Percentiles rank a stretch among this genome's conserved stretches.
Evolutionary conservation across 2,113 vertebrate genomes (phyloP).

Genomic region (Sander vitreus): DNA sequence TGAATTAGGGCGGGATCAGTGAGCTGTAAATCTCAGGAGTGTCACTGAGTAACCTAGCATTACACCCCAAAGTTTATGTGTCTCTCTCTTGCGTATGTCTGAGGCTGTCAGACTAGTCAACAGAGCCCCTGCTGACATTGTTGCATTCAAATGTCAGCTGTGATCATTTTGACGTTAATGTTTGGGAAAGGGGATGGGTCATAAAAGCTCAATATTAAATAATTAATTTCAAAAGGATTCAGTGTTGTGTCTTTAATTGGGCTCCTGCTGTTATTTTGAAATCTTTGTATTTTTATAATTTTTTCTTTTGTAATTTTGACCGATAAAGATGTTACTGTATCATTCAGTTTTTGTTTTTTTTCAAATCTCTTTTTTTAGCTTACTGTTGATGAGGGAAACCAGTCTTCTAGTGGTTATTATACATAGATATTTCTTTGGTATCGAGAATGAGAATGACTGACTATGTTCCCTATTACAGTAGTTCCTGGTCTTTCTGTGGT

Average conservation of each 20-base stretch:
- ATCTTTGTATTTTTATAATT: not conserved
- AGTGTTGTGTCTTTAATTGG: not conserved
- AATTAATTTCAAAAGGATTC: not conserved
- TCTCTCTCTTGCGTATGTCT: not conserved
- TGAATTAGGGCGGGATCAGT: constrained; percentile 29
- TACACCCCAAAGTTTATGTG: constrained; percentile 28
- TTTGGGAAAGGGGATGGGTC: not conserved
- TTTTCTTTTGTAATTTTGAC: not conserved
- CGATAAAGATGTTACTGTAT: not conserved
- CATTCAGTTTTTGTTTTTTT: not conserved
- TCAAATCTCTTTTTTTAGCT: not conserved
- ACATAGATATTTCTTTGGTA: not conserved
- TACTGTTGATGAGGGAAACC: not conserved
- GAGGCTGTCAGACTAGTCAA: constrained; percentile 6
- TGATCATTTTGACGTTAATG: not conserved
- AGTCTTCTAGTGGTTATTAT: not conserved
- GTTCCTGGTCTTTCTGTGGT: not conserved
- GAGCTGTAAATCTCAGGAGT: constrained; percentile 53
- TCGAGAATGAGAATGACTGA: not conserved
- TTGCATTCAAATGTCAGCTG: not conserved
- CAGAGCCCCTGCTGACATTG: constrained; percentile 16
- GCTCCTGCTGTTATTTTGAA: not conserved
- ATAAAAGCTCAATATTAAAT: constrained; percentile 1
- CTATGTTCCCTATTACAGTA: not conserved
- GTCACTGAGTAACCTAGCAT: constrained; percentile 6